Evolutionary conservation across 2,888 invertebrate species (phyloP).

Genomic region (Choristoneura rosaceana): DNA sequence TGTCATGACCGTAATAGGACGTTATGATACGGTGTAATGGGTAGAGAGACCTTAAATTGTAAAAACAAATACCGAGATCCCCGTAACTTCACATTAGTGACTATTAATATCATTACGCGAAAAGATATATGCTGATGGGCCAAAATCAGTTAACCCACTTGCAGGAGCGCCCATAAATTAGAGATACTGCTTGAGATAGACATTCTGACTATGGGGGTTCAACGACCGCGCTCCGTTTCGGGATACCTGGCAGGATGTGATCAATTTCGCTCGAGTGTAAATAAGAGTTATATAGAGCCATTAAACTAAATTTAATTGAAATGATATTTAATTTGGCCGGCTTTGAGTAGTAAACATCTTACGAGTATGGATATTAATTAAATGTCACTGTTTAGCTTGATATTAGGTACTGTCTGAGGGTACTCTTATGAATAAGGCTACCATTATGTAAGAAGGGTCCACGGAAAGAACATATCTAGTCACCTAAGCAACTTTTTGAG

Average conservation of each 20-base stretch:
- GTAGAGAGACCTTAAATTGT: neutral
- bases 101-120: constrained; percentile 57
- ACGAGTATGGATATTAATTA: no score
- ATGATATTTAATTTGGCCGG: neutral
- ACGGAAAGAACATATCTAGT: no score
- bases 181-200: constrained; percentile 41
- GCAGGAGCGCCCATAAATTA: constrained; percentile 61
- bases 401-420: no score
- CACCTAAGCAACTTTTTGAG: no score
- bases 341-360: neutral
- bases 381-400: no score
- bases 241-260: constrained; percentile 16
- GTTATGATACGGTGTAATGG: no score
- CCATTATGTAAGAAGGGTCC: no score
- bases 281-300: neutral
- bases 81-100: constrained; percentile 51
- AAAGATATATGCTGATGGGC: constrained; percentile 58
- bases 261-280: neutral
- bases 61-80: constrained; percentile 49
- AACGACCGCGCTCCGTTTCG: constrained; percentile 31
- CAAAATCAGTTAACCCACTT: constrained; percentile 66
- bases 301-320: neutral
- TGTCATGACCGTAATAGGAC: no score
- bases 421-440: no score
- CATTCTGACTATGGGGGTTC: constrained; percentile 13